Evolutionary conservation across 2,797 vertebrate genomes (phyloP).

Genomic region (Silurus aristotelis): DNA sequence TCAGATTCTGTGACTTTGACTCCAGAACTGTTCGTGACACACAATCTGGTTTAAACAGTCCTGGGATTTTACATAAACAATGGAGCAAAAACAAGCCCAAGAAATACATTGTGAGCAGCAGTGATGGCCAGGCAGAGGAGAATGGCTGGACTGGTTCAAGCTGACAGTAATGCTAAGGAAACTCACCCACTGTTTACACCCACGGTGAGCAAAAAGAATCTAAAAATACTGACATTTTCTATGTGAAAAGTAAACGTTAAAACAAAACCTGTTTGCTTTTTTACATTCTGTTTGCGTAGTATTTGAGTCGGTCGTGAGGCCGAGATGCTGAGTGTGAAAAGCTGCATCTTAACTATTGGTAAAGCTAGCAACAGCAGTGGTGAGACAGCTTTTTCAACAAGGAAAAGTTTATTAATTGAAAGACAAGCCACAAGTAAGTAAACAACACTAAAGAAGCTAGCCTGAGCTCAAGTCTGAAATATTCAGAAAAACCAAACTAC

Average conservation of each 20-base stretch:
- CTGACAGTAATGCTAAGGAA: not conserved
- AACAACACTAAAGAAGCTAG: conserved; percentile 99
- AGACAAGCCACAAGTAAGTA: conserved; percentile 99
- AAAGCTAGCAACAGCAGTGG: not conserved
- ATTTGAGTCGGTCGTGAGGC: not conserved
- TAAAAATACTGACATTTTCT: not conserved
- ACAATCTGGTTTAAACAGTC: no score
- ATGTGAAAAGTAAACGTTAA: not conserved
- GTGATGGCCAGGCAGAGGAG: not conserved
- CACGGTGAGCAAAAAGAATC: conserved; percentile 1
- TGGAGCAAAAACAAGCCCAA: no score
- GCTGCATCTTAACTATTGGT: not conserved
- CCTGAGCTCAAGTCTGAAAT: conserved; percentile 99
- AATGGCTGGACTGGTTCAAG: not conserved
- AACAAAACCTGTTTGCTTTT: not conserved
- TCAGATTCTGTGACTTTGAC: no score
- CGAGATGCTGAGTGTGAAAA: not conserved
- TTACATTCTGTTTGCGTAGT: not conserved
- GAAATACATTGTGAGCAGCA: not conserved
- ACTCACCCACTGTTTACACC: not conserved
- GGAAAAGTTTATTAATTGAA: conserved; percentile 99
- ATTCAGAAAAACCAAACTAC: conserved; percentile 99
- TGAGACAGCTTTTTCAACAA: conserved; percentile 80
- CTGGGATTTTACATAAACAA: not conserved
- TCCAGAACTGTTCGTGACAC: no score